Conservation (phyloP, 2,888 invertebrate genomes). For the Protula sp. region DNA sequence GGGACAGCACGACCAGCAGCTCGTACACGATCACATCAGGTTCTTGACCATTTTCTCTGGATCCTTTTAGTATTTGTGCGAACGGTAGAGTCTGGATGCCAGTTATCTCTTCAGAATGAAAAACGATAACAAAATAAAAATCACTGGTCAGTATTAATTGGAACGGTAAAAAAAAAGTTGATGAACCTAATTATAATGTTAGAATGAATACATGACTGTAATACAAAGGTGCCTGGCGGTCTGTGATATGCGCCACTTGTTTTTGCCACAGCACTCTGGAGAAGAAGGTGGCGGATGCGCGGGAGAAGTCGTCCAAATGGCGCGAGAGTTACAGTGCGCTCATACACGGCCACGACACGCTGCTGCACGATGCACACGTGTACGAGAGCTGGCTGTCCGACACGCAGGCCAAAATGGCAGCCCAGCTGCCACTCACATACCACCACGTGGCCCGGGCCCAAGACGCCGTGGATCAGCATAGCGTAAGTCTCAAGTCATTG, state of each 20-base stretch:
- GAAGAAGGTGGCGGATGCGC: slow-evolving; percentile 29
- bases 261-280: slow-evolving; percentile 28
- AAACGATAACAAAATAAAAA: neutral
- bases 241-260: too few species aligned
- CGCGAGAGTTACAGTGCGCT: slow-evolving; percentile 28
- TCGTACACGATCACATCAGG: slow-evolving; percentile 44
- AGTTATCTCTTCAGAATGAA: too few species aligned
- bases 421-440: slow-evolving; percentile 23
- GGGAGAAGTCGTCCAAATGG: slow-evolving; percentile 23
- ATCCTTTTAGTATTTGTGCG: neutral
- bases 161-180: too few species aligned
- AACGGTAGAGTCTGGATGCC: neutral
- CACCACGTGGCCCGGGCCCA: slow-evolving; percentile 29
- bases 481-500: slow-evolving; percentile 43
- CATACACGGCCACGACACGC: slow-evolving; percentile 30
- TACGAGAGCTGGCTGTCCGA: slow-evolving; percentile 39
- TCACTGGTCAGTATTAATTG: neutral
- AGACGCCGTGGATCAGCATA: slow-evolving; percentile 27
- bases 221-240: too few species aligned
- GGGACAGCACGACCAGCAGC: slow-evolving; percentile 37
- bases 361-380: slow-evolving; percentile 34
- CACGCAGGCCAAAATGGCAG: slow-evolving; percentile 24
- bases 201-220: too few species aligned
- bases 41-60: slow-evolving; percentile 21
- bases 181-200: too few species aligned